Evolutionary conservation across 2,797 vertebrate genomes (phyloP).

Genomic region (Diglossa cyanea): DNA sequence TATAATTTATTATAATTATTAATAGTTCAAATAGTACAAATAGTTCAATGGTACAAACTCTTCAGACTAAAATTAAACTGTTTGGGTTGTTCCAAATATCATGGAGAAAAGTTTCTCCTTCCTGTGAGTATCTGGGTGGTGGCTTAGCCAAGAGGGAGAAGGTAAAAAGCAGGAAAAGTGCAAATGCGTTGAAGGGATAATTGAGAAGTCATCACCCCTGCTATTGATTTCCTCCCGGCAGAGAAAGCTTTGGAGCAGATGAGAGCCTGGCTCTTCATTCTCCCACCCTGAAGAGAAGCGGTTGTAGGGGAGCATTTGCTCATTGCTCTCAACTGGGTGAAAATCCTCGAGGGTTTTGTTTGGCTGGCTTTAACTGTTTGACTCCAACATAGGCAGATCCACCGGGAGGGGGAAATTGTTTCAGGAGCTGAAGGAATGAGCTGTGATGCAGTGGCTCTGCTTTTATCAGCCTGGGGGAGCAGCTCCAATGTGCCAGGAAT

Average conservation of each 20-base stretch:
- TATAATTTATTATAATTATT: neutral
- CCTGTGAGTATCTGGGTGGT: neutral
- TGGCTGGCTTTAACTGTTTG: neutral
- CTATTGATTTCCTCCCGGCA: neutral
- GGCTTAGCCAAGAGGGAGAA: neutral
- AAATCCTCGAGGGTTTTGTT: neutral
- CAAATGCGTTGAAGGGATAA: neutral
- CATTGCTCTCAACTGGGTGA: neutral
- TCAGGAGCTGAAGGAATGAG: neutral
- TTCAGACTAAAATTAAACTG: neutral
- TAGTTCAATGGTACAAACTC: neutral
- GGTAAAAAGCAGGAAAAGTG: neutral
- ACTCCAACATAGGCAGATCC: neutral
- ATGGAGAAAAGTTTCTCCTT: neutral
- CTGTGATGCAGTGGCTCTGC: neutral
- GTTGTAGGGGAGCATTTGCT: neutral
- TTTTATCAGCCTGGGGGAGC: neutral
- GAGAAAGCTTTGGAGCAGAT: neutral
- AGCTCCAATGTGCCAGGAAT: neutral
- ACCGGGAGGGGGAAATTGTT: neutral
- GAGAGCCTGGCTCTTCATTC: neutral
- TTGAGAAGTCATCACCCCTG: neutral
- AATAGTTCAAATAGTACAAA: neutral
- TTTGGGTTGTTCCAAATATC: neutral
- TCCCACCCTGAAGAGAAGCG: neutral